Conservation (phyloP, 2,797 vertebrate species). For the Tapera naevia region DNA sequence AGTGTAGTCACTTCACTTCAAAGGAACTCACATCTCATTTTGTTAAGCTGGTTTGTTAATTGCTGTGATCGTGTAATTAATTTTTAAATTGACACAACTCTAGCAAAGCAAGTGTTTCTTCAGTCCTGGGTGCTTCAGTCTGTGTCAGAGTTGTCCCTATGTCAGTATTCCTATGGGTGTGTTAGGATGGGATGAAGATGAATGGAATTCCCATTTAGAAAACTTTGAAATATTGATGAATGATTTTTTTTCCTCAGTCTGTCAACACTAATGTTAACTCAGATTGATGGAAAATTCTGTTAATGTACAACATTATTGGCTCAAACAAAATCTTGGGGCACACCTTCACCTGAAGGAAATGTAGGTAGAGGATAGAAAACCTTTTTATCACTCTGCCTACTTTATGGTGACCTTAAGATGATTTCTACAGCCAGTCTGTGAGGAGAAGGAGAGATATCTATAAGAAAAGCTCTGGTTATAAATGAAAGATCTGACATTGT, state of each 20-base stretch:
- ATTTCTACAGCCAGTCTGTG: neutral
- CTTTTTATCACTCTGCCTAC: neutral
- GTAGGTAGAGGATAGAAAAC: neutral
- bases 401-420: neutral
- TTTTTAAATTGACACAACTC: neutral
- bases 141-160: neutral
- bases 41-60: neutral
- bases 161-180: neutral
- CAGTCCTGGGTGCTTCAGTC: neutral
- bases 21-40: neutral
- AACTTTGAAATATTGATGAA: neutral
- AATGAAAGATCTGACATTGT: neutral
- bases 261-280: neutral
- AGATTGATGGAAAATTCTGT: neutral
- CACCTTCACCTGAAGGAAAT: neutral
- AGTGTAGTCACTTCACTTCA: neutral
- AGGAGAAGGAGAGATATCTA: neutral
- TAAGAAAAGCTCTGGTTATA: neutral
- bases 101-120: neutral
- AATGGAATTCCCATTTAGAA: neutral
- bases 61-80: neutral
- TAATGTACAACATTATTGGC: neutral
- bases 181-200: neutral
- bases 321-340: neutral
- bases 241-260: neutral